Evolutionary conservation across 2,888 invertebrate genomes (phyloP).

Genomic region (Latrodectus hesperus): DNA sequence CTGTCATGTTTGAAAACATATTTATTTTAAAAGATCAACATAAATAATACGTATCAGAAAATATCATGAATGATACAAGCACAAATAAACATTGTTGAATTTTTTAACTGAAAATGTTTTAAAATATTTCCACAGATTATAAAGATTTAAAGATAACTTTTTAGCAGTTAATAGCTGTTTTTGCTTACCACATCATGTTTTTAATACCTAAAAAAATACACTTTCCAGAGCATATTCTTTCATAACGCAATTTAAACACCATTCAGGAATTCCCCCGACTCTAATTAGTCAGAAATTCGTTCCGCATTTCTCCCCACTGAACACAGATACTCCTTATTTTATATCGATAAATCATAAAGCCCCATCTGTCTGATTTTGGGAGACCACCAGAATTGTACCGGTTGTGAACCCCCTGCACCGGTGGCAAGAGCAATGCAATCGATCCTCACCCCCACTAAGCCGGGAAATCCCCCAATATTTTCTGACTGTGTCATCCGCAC

Average conservation of each 20-base stretch:
- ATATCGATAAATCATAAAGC: conserved; percentile 59
- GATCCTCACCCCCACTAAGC: conserved; percentile 12
- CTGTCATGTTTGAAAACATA: too few relatives aligned
- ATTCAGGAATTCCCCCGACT: neutral
- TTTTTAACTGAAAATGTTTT: too few relatives aligned
- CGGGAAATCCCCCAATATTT: neutral
- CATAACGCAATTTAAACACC: neutral
- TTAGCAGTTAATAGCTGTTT: neutral
- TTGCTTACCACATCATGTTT: too few relatives aligned
- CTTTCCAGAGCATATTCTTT: neutral
- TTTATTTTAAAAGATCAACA: too few relatives aligned
- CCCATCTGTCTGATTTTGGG: conserved; percentile 65
- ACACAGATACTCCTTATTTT: conserved; percentile 61
- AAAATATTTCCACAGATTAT: neutral
- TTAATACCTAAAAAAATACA: neutral
- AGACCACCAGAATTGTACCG: conserved; percentile 53
- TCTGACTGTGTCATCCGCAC: neutral
- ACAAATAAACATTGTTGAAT: too few relatives aligned
- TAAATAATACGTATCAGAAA: too few relatives aligned
- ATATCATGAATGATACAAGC: too few relatives aligned
- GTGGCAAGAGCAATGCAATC: neutral
- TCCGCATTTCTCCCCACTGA: conserved; percentile 17
- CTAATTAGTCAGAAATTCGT: conserved; percentile 48
- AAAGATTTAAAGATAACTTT: neutral
- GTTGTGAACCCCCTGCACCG: neutral